Percentiles rank a stretch among this genome's conserved stretches.
Evolutionary conservation across 37 sponge, comb jelly and placozoan genomes (phyloP).

Genomic region (Ephydatia muelleri): DNA sequence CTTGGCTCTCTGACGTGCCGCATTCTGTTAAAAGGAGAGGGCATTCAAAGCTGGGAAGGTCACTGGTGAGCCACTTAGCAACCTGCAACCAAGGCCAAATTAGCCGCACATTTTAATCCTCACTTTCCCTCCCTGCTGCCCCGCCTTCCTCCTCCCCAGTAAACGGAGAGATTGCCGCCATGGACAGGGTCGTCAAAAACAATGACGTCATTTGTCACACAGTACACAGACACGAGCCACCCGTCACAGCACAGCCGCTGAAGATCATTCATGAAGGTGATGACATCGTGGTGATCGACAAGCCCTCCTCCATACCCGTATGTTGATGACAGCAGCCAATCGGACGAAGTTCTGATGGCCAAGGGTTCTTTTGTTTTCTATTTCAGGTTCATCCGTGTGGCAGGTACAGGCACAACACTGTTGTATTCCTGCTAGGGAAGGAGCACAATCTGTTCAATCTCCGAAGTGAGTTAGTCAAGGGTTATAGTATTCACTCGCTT

Average conservation of each 20-base stretch:
- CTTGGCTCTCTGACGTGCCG: neutral
- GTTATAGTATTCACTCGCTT: neutral
- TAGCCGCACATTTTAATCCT: neutral
- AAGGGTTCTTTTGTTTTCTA: neutral
- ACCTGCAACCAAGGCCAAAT: neutral
- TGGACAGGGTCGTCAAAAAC: slow-evolving; percentile 65
- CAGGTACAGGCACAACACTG: slow-evolving; percentile 86
- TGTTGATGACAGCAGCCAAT: neutral
- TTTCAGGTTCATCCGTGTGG: slow-evolving; percentile 95
- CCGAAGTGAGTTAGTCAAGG: slow-evolving; percentile 51
- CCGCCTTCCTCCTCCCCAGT: slow-evolving; percentile 35
- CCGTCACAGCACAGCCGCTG: slow-evolving; percentile 71
- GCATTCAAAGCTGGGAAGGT: slow-evolving; percentile 75
- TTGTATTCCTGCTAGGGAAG: slow-evolving; percentile 70
- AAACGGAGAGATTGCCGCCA: slow-evolving; percentile 47
- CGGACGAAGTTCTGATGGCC: neutral
- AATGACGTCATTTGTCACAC: slow-evolving; percentile 78
- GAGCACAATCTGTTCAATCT: slow-evolving; percentile 78
- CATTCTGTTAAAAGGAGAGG: slow-evolving; percentile 44
- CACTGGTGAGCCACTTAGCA: slow-evolving; percentile 43
- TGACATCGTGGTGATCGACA: slow-evolving; percentile 82
- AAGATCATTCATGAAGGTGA: slow-evolving; percentile 59
- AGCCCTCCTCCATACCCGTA: slow-evolving; percentile 94
- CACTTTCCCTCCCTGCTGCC: neutral
- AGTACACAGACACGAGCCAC: slow-evolving; percentile 94